These are phyloP conservation scores for Lacerta bilineata DNA, from an alignment of 2,797 vertebrate genomes.

Conservation along the genomic window DNA sequence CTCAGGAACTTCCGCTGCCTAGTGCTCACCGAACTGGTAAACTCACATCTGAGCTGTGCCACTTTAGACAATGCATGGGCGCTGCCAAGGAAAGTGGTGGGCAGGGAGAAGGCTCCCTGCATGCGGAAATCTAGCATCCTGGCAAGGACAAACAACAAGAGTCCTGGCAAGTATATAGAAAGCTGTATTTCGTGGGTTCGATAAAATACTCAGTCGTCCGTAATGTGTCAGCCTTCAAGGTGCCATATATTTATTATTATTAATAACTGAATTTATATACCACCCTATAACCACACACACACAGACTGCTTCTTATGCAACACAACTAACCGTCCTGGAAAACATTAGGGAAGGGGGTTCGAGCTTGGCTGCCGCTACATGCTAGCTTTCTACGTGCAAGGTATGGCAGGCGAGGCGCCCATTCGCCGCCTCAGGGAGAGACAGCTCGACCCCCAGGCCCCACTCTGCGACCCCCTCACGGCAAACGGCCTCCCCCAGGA, in stretches of 20 bases:
- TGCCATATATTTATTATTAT: too few species aligned
- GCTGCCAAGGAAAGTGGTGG: background rate
- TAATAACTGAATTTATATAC: too few species aligned
- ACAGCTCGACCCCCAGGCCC: background rate
- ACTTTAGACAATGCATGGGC: too few species aligned
- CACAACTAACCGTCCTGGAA: too few species aligned
- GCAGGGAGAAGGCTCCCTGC: background rate
- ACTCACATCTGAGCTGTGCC: too few species aligned
- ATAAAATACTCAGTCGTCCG: too few species aligned
- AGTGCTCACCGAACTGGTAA: background rate
- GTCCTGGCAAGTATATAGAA: background rate
- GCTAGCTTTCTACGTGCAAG: background rate
- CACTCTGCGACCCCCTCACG: background rate
- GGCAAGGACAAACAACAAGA: background rate
- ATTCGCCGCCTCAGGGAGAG: background rate
- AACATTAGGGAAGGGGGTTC: background rate
- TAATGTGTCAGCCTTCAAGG: too few species aligned
- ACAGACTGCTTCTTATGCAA: too few species aligned
- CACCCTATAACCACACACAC: too few species aligned
- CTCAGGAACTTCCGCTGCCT: background rate
- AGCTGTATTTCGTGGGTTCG: too few species aligned
- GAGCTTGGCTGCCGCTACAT: too few species aligned
- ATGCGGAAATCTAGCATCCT: background rate
- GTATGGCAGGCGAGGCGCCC: too few species aligned
- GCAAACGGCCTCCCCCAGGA: background rate